phyloP scores from a whole-genome alignment of 2,888 invertebrate species.

The Melolontha melolontha region DNA sequence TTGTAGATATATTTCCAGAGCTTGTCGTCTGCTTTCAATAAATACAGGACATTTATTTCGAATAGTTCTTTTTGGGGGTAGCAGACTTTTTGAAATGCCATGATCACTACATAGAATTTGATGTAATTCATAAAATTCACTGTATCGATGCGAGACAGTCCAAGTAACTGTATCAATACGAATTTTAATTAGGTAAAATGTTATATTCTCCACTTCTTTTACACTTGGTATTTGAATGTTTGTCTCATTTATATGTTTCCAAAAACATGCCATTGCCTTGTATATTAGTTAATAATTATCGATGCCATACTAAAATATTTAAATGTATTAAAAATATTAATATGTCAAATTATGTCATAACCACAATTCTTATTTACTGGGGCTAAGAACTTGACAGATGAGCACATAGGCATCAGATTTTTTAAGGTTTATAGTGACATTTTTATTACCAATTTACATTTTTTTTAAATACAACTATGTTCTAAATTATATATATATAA shows the following conservation, averaged over 20 bases:
- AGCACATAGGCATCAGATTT: no score
- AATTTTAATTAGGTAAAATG: slow-evolving; percentile 79
- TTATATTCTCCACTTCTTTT: slow-evolving; percentile 75
- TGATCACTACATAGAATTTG: slow-evolving; percentile 84
- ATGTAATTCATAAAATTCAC: slow-evolving; percentile 90
- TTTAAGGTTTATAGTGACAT: no score
- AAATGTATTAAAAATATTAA: no score
- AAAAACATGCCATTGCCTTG: slow-evolving; percentile 79
- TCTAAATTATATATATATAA: no score
- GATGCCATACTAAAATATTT: no score
- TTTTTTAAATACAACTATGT: no score
- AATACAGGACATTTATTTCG: slow-evolving; percentile 91
- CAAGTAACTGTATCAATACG: slow-evolving; percentile 80
- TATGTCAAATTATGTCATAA: no score
- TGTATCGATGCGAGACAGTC: slow-evolving; percentile 89
- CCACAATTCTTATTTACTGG: no score
- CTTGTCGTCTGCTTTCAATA: slow-evolving; percentile 84
- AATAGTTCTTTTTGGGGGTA: slow-evolving; percentile 94
- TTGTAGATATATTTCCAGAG: slow-evolving; percentile 84
- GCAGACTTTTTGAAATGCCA: slow-evolving; percentile 83
- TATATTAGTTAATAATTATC: background rate
- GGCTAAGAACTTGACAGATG: no score
- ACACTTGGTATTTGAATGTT: slow-evolving; percentile 75
- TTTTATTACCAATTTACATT: no score
- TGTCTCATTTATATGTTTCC: slow-evolving; percentile 76